phyloP scores from a whole-genome alignment of 2,797 vertebrate species.

The Loriculus beryllinus region DNA sequence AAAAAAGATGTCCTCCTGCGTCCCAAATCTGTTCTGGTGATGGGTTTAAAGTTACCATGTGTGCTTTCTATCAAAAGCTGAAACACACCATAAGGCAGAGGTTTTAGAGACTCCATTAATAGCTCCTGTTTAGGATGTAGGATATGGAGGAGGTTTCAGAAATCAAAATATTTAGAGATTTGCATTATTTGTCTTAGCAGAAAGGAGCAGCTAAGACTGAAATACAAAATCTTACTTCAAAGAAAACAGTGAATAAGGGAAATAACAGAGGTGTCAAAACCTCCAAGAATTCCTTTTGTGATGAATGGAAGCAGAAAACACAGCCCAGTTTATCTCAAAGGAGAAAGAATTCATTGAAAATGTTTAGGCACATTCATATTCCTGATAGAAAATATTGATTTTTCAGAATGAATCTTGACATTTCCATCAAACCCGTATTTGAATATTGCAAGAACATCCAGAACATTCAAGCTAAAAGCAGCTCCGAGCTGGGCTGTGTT shows the following conservation, averaged over 20 bases:
- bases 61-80: constrained; percentile 27
- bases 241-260: not conserved
- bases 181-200: constrained; percentile 51
- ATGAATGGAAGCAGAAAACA: constrained; percentile 3
- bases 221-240: not conserved
- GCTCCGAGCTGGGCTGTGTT: constrained; percentile 5
- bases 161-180: constrained; percentile 61
- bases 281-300: not conserved
- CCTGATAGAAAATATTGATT: not conserved
- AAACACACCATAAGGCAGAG: constrained; percentile 31
- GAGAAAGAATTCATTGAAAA: not conserved
- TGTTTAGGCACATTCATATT: not conserved
- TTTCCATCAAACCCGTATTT: not conserved
- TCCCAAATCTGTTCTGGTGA: not conserved
- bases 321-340: not conserved
- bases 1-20: not conserved
- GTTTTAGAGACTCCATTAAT: constrained; percentile 18
- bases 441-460: not conserved
- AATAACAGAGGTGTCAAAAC: constrained; percentile 4
- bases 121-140: constrained; percentile 20
- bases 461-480: constrained; percentile 28
- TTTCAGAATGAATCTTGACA: constrained; percentile 1
- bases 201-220: constrained; percentile 13
- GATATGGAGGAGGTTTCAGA: constrained; percentile 37
- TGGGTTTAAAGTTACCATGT: constrained; percentile 1